Percentiles rank a stretch among this genome's conserved stretches.
These are phyloP conservation scores for Syngnathus typhle DNA, from an alignment of 2,113 vertebrate species.

Conservation along the genomic window DNA sequence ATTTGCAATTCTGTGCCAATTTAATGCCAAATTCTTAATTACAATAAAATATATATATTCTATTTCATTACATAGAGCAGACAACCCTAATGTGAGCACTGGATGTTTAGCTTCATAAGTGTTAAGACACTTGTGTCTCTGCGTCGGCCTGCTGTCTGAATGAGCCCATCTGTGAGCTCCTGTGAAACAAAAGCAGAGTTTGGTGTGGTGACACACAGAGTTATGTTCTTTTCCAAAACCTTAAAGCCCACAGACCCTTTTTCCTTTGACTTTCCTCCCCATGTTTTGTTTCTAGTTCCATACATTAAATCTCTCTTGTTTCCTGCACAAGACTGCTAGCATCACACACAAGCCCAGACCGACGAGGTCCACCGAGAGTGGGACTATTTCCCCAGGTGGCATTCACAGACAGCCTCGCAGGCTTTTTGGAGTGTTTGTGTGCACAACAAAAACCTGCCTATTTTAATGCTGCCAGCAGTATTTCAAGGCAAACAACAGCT, in stretches of 20 bases:
- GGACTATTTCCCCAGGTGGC: constrained; percentile 50
- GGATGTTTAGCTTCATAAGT: not conserved
- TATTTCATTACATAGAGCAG: not conserved
- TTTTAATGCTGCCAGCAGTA: constrained; percentile 30
- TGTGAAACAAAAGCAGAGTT: constrained; percentile 56
- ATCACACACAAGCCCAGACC: constrained; percentile 13
- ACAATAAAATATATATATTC: no score
- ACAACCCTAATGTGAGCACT: not conserved
- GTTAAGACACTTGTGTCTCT: not conserved
- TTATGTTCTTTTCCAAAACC: constrained; percentile 24
- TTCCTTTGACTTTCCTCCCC: not conserved
- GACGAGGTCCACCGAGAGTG: constrained; percentile 44
- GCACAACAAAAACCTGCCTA: constrained; percentile 26
- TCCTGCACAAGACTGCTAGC: constrained; percentile 7
- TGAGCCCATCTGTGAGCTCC: constrained; percentile 65
- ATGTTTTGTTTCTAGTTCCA: not conserved
- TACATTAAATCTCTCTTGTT: not conserved
- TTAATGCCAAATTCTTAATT: no score
- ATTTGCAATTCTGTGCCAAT: no score
- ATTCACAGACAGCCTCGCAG: constrained; percentile 14
- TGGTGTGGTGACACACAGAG: constrained; percentile 33
- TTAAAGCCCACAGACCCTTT: constrained; percentile 11
- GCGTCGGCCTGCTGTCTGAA: constrained; percentile 34
- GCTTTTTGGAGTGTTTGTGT: constrained; percentile 41
- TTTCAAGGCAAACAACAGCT: constrained; percentile 42